Conservation (phyloP, 2,888 invertebrate genomes). For the Acanthosepion esculentum region DNA sequence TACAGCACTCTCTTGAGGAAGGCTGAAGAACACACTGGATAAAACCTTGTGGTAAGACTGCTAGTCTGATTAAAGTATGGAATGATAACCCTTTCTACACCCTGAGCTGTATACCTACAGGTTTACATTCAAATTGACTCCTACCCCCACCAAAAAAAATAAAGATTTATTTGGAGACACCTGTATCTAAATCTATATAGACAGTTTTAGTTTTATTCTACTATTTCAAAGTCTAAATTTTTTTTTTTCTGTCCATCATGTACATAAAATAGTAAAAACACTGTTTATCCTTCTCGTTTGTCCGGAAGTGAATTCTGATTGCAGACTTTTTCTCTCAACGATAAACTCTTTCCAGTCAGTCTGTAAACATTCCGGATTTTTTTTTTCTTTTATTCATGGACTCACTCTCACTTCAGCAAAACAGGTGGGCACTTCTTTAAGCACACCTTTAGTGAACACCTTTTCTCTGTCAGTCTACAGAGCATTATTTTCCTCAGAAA, state of each 20-base stretch:
- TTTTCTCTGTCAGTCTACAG: not conserved
- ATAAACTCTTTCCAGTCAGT: not conserved
- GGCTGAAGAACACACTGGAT: not conserved
- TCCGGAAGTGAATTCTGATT: not conserved
- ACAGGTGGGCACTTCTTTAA: not conserved
- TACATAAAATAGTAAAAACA: slow-evolving; percentile 9
- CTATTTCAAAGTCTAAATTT: not conserved
- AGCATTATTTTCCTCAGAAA: not conserved
- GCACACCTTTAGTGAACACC: slow-evolving; percentile 7
- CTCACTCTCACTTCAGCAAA: not conserved
- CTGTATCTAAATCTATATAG: not conserved
- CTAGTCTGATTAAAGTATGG: not conserved
- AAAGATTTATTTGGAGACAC: not conserved
- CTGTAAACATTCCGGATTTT: not conserved
- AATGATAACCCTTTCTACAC: not conserved
- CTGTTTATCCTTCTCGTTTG: not conserved
- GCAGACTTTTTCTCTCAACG: not conserved
- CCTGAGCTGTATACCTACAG: not conserved
- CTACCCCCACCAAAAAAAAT: not conserved
- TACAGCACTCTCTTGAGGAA: too few relatives aligned
- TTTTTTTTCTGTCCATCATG: not conserved
- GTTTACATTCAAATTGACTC: not conserved
- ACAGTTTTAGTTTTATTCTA: not conserved
- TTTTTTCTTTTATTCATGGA: not conserved
- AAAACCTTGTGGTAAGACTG: not conserved